These are phyloP conservation scores for Melierax canorus DNA, from an alignment of 2,113 vertebrate species.

Conservation along the genomic window DNA sequence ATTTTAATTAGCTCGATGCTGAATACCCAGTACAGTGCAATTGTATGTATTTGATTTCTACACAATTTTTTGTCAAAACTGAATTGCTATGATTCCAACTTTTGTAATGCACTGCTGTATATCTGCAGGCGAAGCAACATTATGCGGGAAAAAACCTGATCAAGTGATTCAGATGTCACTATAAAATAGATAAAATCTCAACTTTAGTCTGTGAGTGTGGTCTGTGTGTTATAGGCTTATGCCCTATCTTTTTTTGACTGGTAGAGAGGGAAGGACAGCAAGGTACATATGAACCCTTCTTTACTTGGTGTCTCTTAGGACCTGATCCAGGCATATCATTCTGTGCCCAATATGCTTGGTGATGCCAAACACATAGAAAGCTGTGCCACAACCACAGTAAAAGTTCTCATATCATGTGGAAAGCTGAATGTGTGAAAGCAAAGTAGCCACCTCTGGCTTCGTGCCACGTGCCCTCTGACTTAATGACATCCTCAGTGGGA, in stretches of 20 bases:
- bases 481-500: neutral
- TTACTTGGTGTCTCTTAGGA: neutral
- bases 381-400: neutral
- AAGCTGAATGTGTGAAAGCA: neutral
- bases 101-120: neutral
- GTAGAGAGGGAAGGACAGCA: neutral
- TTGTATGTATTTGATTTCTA: neutral
- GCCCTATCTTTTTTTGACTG: neutral
- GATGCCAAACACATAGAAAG: neutral
- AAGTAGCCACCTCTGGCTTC: neutral
- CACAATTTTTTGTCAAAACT: neutral
- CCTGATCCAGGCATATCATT: neutral
- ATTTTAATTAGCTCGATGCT: neutral
- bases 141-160: rapidly evolving
- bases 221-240: neutral
- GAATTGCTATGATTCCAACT: neutral
- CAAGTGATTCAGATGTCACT: neutral
- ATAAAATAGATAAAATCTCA: neutral
- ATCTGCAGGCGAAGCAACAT: neutral
- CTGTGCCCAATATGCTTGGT: neutral
- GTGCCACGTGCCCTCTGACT: rapidly evolving
- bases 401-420: neutral
- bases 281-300: neutral
- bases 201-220: neutral
- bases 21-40: neutral